phyloP scores from a whole-genome alignment of 2,888 invertebrate genomes.

The Dicranocentrus wangi region DNA sequence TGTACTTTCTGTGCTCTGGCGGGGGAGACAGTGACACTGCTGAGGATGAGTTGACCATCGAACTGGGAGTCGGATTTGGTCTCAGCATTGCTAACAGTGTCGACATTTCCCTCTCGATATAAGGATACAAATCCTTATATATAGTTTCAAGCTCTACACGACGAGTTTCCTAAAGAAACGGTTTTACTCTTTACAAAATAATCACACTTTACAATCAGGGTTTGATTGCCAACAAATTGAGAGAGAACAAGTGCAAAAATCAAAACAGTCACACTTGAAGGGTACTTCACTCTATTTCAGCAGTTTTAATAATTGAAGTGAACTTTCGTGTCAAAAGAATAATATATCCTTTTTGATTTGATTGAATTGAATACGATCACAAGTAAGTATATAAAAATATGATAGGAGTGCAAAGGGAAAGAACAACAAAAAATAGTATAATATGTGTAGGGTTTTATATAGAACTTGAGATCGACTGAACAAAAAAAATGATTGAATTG shows the following conservation, averaged over 20 bases:
- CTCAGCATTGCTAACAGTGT: slow-evolving; percentile 53
- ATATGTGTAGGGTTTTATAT: slow-evolving; percentile 10
- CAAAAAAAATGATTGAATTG: slow-evolving; percentile 6
- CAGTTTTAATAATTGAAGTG: too few species aligned
- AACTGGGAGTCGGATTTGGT: slow-evolving; percentile 15
- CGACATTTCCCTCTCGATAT: slow-evolving; percentile 47
- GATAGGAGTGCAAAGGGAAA: slow-evolving; percentile 16
- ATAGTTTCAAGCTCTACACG: neutral
- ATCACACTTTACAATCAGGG: too few species aligned
- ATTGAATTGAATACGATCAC: slow-evolving; percentile 11
- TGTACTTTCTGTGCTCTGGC: slow-evolving; percentile 54
- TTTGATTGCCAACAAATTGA: too few species aligned
- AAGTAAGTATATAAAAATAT: too few species aligned
- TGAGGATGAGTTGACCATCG: neutral
- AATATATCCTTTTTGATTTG: too few species aligned
- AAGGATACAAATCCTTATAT: neutral
- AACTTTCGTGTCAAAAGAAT: too few species aligned
- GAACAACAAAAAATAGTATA: slow-evolving; percentile 24
- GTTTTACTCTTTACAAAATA: too few species aligned
- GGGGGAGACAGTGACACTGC: slow-evolving; percentile 13
- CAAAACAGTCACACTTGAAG: too few species aligned
- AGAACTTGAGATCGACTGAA: slow-evolving; percentile 57
- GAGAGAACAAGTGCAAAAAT: too few species aligned
- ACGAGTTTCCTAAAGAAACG: neutral
- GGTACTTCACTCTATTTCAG: too few species aligned